Base-by-base conservation (phyloP, 2,113 vertebrate genomes). In the Mormoops blainvillei region DNA sequence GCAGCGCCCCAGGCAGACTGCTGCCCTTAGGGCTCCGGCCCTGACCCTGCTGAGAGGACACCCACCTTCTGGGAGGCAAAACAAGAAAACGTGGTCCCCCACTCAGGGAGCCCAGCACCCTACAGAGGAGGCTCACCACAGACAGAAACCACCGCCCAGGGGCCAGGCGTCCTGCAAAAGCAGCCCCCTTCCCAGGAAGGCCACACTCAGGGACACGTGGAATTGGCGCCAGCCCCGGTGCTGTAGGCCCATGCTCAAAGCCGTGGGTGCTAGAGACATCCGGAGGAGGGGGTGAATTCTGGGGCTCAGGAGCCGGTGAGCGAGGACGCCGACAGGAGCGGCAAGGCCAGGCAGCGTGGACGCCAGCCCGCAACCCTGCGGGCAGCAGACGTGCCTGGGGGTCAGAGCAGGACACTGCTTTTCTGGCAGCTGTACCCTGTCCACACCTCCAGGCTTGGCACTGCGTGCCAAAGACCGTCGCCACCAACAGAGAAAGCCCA, bases 371-470 rank as follows among this genome's bases (percentile, higher is more conserved):
- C 22, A 19, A 28, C 5, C 7, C 2, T 24, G 18, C 43, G 77
- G 31, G 54, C 45, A 36, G 41, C 12, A 4, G 1, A 31, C 0
- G 1, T 0, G 71, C 12, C 71, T 14, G 3, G 28, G 24, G 36
- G 9, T 31, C 26, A 2, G 0, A 2, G 77, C 28, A 54, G 41
- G 63, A 58, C n/a, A 31, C 31, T 19, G 16, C 18, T 54, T 76
- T 63, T 31, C 31, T 73, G n/a, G 33, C 28, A 52, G 41, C 74
- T 65, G 33, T 26, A 20, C 61, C n/a, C 8, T 31, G 68, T 78
- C 78, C 20, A 52, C 8, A 18, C 15, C 91, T 45, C 19, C 56
- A 6, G 4, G 14, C 65, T 63, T 28, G 56, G 48, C 43, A 38
- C 50, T 5, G 33, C 31, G 2, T n/a, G 31, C 61, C 24, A 54